A percentile compares a stretch with the other conserved stretches of the same genome.
Conservation (phyloP, 2,797 vertebrate genomes). For the Dallia pectoralis region DNA sequence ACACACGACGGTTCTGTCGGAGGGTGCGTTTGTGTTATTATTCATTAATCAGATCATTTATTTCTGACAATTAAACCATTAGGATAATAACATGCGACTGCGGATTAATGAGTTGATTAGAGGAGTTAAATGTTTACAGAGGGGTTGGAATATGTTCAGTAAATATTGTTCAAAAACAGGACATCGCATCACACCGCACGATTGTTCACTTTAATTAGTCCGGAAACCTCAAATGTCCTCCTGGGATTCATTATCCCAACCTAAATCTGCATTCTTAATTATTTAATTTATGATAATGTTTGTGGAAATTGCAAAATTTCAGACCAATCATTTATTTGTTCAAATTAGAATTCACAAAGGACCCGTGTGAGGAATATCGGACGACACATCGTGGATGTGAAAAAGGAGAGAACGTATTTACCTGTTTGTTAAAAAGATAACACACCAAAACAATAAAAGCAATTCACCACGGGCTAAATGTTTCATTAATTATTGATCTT, state of each 20-base stretch:
- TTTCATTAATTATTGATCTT: constrained; percentile 40
- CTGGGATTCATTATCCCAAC: constrained; percentile 77
- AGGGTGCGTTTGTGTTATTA: constrained; percentile 61
- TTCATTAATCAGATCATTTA: constrained; percentile 64
- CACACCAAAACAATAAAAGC: constrained; percentile 44
- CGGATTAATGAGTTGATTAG: constrained; percentile 80
- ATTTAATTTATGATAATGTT: constrained; percentile 74
- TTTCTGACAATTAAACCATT: constrained; percentile 70
- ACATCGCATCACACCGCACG: constrained; percentile 62
- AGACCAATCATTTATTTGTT: constrained; percentile 66
- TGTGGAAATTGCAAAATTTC: constrained; percentile 48
- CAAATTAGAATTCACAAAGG: constrained; percentile 63
- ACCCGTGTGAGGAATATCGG: constrained; percentile 40
- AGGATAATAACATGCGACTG: constrained; percentile 71
- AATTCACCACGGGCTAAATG: constrained; percentile 42
- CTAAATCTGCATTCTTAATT: constrained; percentile 81
- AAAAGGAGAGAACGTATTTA: constrained; percentile 21
- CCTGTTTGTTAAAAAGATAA: constrained; percentile 27
- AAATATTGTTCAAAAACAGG: constrained; percentile 72
- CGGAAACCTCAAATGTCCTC: constrained; percentile 55
- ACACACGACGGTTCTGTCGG: constrained; percentile 56
- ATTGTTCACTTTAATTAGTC: constrained; percentile 79
- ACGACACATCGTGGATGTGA: constrained; percentile 21
- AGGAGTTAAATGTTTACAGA: constrained; percentile 75
- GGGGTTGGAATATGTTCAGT: constrained; percentile 61